phyloP scores from a whole-genome alignment of 2,113 vertebrate species.

The Circaetus gallicus region DNA sequence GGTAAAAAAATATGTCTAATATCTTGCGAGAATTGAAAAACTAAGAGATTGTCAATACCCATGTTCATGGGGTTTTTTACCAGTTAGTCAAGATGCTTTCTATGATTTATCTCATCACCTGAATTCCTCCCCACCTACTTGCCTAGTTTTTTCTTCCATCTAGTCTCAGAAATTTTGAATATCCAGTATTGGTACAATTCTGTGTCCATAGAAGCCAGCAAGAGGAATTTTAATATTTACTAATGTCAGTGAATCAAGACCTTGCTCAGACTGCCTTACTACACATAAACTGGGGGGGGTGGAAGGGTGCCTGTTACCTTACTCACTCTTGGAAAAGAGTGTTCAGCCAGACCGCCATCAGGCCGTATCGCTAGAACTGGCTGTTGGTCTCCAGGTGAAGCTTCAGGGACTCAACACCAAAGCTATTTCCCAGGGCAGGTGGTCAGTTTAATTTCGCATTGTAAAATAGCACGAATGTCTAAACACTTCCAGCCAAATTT shows the following conservation, averaged over 20 bases:
- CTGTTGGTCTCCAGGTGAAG: background rate
- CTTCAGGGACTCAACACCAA: background rate
- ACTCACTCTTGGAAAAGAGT: background rate
- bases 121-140: background rate
- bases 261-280: background rate
- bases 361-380: background rate
- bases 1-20: background rate
- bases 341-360: background rate
- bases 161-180: background rate
- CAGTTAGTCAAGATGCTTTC: background rate
- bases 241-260: background rate
- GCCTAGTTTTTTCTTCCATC: background rate
- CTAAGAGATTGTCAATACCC: background rate
- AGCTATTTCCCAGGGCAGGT: background rate
- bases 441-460: background rate
- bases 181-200: background rate
- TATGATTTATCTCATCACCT: background rate
- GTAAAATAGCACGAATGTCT: background rate
- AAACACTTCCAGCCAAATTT: background rate
- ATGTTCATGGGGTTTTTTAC: rapidly evolving
- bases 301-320: background rate
- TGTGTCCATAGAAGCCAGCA: background rate
- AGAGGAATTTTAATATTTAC: background rate
- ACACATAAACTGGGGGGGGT: too few relatives aligned
- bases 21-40: background rate